Evolutionary conservation across 2,888 invertebrate genomes (phyloP), one percentile per base, ranked within the genome.

Genomic region (Mythimna lalbum): DNA sequence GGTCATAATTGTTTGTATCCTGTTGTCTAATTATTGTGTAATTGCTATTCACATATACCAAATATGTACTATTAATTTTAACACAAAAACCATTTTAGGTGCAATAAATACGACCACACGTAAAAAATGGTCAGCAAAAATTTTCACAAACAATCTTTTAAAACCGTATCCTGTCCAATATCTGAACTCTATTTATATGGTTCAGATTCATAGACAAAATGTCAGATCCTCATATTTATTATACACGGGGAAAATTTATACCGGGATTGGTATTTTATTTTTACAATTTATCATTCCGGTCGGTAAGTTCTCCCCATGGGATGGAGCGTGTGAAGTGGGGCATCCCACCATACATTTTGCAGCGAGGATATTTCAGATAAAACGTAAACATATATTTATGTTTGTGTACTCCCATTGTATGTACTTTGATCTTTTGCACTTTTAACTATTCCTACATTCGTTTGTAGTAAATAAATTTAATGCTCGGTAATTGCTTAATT

Each of bases 261-360:
- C 64, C 39, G 49, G 64, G 62, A 73, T 81, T 79, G 71, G 78
- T 80, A 80, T 84, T 84, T 84, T 78, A 77, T 86, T 83, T 86
- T 85, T 81, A 77, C 84, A 77, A 85, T 86, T 80, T 82, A 85
- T 87, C 84, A 87, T 85, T 80, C 81, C 75, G 76, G 55, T 82
- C 74, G 78, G 77, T 76, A 84, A 84, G 66, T 80, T 80, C 72
- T 56, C 71, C 77, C 85, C 72, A 72, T 84, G 83, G 84, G 80
- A 85, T 68, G 33, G 55, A 59, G 43, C 70, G 76, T 74, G 76
- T 82, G 76, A 82, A 82, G 76, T 80, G 76, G 79, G 67, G 70
- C 80, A 79, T 77, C 52, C 69, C 71, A 72, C 76, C 78, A 75
- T 77, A 77, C 73, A 78, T 76, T 81, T 73, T 79, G 74, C 63